Percentiles rank a stretch among this genome's conserved stretches.
phyloP scores from a whole-genome alignment of 1,140 invertebrate species.

The Kradibia gibbosae region DNA sequence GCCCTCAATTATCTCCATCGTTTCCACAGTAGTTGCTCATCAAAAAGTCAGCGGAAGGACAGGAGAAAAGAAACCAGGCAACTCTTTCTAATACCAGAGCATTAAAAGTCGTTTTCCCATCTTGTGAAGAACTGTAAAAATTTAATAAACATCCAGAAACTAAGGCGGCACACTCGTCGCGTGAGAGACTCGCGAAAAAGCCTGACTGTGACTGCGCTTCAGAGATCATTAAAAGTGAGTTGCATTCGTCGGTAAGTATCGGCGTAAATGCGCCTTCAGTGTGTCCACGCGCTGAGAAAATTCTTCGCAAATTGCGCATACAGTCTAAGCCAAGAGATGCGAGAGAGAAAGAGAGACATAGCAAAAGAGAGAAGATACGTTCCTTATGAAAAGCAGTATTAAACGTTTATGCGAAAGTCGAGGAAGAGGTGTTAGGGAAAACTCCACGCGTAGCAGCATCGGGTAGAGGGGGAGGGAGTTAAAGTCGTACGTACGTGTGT shows the following conservation, averaged over 20 bases:
- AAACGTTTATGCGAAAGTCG: not conserved
- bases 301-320: conserved; percentile 45
- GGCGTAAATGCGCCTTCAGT: conserved; percentile 9
- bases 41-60: not conserved
- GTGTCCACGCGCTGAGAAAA: conserved; percentile 38
- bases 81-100: conserved; percentile 10
- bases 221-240: conserved; percentile 39
- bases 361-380: not conserved
- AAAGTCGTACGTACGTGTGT: not conserved
- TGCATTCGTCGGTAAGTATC: conserved; percentile 41
- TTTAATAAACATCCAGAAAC: conserved; percentile 20
- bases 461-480: not conserved
- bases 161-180: conserved; percentile 5
- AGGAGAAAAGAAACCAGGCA: not conserved
- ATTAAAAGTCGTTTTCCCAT: conserved; percentile 10
- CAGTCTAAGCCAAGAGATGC: too few species aligned
- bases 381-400: not conserved
- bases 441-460: not conserved
- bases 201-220: conserved; percentile 24
- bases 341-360: not conserved
- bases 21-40: not conserved
- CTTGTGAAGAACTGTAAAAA: conserved; percentile 4
- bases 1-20: conserved; percentile 9
- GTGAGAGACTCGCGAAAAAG: conserved; percentile 21
- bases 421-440: not conserved